A percentile compares a stretch with the other conserved stretches of the same genome.
These are phyloP conservation scores for Drosophila pseudoananassae DNA, from an alignment of 1,140 invertebrate species.

Conservation along the genomic window DNA sequence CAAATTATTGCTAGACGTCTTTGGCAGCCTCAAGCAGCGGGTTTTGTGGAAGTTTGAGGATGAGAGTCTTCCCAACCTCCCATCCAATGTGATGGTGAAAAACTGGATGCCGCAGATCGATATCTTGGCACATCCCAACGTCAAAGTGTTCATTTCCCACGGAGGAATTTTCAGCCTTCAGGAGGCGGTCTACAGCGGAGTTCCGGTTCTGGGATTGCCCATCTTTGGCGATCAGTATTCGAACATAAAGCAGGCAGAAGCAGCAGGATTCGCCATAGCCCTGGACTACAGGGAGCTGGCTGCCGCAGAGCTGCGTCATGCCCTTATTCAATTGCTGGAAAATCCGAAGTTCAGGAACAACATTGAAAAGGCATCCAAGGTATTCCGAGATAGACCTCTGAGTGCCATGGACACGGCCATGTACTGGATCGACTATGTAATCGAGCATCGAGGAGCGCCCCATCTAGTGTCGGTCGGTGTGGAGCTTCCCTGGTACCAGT, in stretches of 20 bases:
- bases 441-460: conserved; percentile 86
- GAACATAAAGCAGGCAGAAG: conserved; percentile 54
- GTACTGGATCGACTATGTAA: conserved; percentile 87
- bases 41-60: conserved; percentile 88
- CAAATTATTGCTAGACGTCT: conserved; percentile 85
- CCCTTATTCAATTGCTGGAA: conserved; percentile 84
- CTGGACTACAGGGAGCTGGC: conserved; percentile 67
- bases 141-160: conserved; percentile 87
- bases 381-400: conserved; percentile 86
- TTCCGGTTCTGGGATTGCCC: conserved; percentile 88
- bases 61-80: conserved; percentile 81
- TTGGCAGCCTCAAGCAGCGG: conserved; percentile 85
- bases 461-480: conserved; percentile 85
- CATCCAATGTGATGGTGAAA: conserved; percentile 86
- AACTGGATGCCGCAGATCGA: conserved; percentile 88
- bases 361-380: conserved; percentile 80
- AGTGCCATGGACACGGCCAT: conserved; percentile 85
- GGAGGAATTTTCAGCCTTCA: conserved; percentile 87
- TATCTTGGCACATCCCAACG: conserved; percentile 86
- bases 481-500: conserved; percentile 86
- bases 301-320: conserved; percentile 69
- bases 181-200: conserved; percentile 87
- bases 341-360: conserved; percentile 83
- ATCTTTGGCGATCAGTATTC: conserved; percentile 86
- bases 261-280: conserved; percentile 61